Percentiles rank a stretch among this genome's conserved stretches.
Evolutionary conservation across 2,888 invertebrate species (phyloP).

Genomic region (Melieria omissa): DNA sequence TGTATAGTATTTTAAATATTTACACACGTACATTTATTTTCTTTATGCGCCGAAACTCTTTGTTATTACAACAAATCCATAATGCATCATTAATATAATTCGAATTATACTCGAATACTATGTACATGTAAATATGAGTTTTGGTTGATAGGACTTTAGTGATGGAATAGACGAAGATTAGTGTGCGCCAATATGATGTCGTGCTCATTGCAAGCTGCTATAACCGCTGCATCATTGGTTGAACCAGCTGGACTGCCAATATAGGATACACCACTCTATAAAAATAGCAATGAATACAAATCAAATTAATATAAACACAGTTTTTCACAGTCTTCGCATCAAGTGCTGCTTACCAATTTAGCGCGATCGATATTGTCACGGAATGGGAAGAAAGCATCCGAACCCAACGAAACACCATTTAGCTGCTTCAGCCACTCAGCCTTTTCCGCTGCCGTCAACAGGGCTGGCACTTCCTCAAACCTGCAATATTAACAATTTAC

Average conservation of each 20-base stretch:
- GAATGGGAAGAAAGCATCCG: conserved; percentile 99
- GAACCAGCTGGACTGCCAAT: conserved; percentile 96
- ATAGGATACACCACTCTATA: conserved; percentile 91
- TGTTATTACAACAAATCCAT: too few species aligned
- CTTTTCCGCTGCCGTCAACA: conserved; percentile 76
- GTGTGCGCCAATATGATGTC: conserved; percentile 89
- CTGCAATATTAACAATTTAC: conserved; percentile 42
- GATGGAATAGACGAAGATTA: conserved; percentile 92
- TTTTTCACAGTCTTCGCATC: background rate
- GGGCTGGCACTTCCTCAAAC: conserved; percentile 73
- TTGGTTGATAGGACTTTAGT: conserved; percentile 68
- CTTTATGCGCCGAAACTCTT: too few species aligned
- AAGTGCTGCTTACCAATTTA: conserved; percentile 73
- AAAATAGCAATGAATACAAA: conserved; percentile 37
- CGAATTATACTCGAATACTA: too few species aligned
- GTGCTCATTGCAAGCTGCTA: conserved; percentile 92
- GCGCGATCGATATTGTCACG: conserved; percentile 96
- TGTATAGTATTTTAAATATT: background rate
- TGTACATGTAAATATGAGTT: background rate
- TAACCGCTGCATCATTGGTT: conserved; percentile 89
- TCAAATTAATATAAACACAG: background rate
- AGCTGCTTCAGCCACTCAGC: conserved; percentile 77
- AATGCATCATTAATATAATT: too few species aligned
- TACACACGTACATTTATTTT: conserved; percentile 1
- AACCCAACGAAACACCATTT: conserved; percentile 85